A percentile compares a stretch with the other conserved stretches of the same genome.
Evolutionary conservation across 2,797 vertebrate genomes (phyloP).

Genomic region (Tokudaia muenninki): DNA sequence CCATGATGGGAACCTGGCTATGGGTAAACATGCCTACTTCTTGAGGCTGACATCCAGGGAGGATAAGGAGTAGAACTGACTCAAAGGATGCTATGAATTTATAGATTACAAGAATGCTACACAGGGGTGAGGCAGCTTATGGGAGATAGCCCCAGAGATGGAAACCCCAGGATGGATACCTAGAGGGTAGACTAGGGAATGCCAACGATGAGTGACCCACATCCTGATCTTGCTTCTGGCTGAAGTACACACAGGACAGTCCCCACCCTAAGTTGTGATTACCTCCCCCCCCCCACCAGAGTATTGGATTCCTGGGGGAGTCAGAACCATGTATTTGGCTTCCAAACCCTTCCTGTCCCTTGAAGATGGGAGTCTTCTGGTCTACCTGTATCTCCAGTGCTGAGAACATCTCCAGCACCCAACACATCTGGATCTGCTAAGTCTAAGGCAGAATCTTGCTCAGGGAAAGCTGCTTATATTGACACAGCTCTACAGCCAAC

Average conservation of each 20-base stretch:
- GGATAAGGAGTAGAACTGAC: accelerated
- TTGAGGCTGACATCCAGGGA: background rate
- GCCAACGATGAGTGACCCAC: background rate
- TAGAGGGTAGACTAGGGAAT: background rate
- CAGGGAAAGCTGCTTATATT: background rate
- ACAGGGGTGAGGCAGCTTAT: background rate
- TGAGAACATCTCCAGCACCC: background rate
- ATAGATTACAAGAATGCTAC: background rate
- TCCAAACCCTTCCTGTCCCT: background rate
- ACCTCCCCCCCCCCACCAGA: background rate
- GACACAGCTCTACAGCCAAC: too few relatives aligned
- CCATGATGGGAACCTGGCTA: too few relatives aligned
- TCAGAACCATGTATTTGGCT: background rate
- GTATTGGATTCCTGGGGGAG: background rate
- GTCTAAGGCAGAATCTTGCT: background rate
- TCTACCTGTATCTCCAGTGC: background rate
- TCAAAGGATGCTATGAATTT: background rate
- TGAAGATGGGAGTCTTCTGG: background rate
- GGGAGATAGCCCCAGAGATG: background rate
- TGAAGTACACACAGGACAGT: background rate
- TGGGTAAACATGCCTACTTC: background rate
- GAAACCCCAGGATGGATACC: background rate
- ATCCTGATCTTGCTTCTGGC: background rate
- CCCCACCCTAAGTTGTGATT: background rate
- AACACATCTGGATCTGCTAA: background rate